These are phyloP conservation scores for Aurelia aurita complex sp. Pacific DNA, from an alignment of 30 jellyfish, hydroid and myxozoan species.

Conservation along the genomic window DNA sequence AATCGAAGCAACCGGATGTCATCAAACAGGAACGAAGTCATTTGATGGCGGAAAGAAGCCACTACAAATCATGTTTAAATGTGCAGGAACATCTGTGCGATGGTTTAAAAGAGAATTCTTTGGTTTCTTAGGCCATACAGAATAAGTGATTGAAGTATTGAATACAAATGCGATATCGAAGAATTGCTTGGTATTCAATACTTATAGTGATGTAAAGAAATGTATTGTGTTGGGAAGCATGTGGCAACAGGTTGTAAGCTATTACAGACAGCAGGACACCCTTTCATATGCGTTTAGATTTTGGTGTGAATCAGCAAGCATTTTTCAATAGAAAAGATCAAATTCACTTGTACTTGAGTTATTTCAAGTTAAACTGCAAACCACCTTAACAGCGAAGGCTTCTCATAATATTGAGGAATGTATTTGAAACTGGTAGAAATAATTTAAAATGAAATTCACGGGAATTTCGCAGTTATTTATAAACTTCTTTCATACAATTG, in stretches of 20 bases:
- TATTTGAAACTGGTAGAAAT: no score
- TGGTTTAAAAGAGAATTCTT: not conserved
- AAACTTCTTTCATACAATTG: not conserved
- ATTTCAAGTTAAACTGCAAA: not conserved
- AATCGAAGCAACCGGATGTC: not conserved
- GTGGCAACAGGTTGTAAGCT: constrained; percentile 40
- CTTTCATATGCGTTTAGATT: constrained; percentile 2
- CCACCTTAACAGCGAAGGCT: not conserved
- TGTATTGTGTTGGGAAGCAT: constrained; percentile 39
- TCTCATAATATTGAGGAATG: not conserved
- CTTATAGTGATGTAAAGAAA: not conserved
- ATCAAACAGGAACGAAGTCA: constrained; percentile 1
- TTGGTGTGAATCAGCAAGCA: constrained; percentile 14
- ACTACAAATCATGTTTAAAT: constrained; percentile 2
- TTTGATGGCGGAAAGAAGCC: not conserved
- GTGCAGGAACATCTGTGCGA: constrained; percentile 14
- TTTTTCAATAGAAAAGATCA: not conserved
- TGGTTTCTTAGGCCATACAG: not conserved
- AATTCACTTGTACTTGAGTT: not conserved
- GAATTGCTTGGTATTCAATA: not conserved
- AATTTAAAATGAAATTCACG: not conserved
- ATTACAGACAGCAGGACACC: constrained; percentile 18
- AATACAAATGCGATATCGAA: constrained; percentile 8
- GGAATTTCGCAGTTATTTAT: not conserved
- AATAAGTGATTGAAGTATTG: not conserved